These are phyloP conservation scores for Puntigrus tetrazona DNA, from an alignment of 2,113 vertebrate genomes.

Conservation along the genomic window DNA sequence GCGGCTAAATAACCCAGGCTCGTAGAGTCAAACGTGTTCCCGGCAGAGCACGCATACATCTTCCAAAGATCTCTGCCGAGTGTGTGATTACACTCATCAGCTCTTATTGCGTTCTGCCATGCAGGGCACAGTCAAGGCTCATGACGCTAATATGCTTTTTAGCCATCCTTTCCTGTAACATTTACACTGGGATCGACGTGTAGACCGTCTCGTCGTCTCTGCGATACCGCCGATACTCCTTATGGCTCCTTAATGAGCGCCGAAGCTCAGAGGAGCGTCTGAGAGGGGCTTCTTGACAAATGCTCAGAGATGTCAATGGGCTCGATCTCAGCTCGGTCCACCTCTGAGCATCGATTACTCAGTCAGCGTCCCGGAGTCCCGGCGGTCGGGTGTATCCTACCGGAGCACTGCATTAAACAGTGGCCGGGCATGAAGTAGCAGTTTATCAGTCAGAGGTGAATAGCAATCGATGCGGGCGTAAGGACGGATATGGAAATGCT, in stretches of 20 bases:
- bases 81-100: slow-evolving; percentile 43
- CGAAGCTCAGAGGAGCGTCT: slow-evolving; percentile 21
- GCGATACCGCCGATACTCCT: background rate
- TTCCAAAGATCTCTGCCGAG: slow-evolving; percentile 13
- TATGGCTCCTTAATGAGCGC: slow-evolving; percentile 26
- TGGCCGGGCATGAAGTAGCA: slow-evolving; percentile 51
- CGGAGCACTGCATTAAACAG: slow-evolving; percentile 49
- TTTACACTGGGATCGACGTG: background rate
- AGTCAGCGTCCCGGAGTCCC: slow-evolving; percentile 31
- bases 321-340: slow-evolving; percentile 54
- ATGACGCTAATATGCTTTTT: slow-evolving; percentile 25
- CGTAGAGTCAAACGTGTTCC: slow-evolving; percentile 32
- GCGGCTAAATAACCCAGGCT: slow-evolving; percentile 42
- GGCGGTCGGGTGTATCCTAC: slow-evolving; percentile 35
- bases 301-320: slow-evolving; percentile 40
- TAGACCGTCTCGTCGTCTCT: background rate
- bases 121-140: slow-evolving; percentile 13
- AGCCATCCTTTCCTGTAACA: slow-evolving; percentile 11
- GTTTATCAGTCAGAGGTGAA: slow-evolving; percentile 60
- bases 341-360: slow-evolving; percentile 52
- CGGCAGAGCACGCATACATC: slow-evolving; percentile 35
- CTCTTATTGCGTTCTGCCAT: slow-evolving; percentile 27
- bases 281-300: slow-evolving; percentile 40
- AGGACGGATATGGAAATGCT: slow-evolving; percentile 44
- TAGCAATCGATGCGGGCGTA: slow-evolving; percentile 52